Evolutionary conservation across 2,888 invertebrate species (phyloP), one percentile per base, ranked within the genome.

Genomic region (Drosophila seclusa): DNA sequence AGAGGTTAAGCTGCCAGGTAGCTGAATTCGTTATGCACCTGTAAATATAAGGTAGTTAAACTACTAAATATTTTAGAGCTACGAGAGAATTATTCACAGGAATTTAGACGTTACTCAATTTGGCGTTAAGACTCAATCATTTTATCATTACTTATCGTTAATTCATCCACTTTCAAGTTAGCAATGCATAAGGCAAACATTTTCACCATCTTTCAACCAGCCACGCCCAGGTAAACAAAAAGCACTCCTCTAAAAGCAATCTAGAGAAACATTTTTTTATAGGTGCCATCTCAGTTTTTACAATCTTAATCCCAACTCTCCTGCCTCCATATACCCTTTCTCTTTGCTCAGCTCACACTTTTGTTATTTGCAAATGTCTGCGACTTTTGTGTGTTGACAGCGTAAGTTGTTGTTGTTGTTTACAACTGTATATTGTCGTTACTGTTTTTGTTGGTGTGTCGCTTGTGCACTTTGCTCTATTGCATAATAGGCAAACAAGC

Each of bases 381-480:
- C 48, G 48, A 55, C 62, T 68, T 64, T 80, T 69, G 50, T 62
- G 1, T 65, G 76, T 66, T 77, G 75, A 60, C 59, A 65, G 21
- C 24, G n/a, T 21, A 36, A 52, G 54, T 42, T 65, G 54, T 40
- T 60, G 48, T 57, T 57, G 58, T 50, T 73, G 68, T 62, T 78
- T 68, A 63, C 80, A 80, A 69, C 66, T 45, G 57, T 60, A 36
- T 57, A n/a, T 60, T 38, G 27, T 27, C 57, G 21, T 50, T 32
- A 49, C 63, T 73, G 57, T 61, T 64, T 38, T 55, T 45, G 54
- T 72, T 54, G 38, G 24, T 36, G 53, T 62, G 64, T 49, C 78
- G 62, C 74, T 59, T 57, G 58, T 84, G 89, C 84, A 84, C 83
- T 88, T 68, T 74, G 69, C 86, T 87, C 83, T 68, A 71, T 83